phyloP scores from a whole-genome alignment of 2,113 vertebrate genomes.

The Paradoxurus hermaphroditus region DNA sequence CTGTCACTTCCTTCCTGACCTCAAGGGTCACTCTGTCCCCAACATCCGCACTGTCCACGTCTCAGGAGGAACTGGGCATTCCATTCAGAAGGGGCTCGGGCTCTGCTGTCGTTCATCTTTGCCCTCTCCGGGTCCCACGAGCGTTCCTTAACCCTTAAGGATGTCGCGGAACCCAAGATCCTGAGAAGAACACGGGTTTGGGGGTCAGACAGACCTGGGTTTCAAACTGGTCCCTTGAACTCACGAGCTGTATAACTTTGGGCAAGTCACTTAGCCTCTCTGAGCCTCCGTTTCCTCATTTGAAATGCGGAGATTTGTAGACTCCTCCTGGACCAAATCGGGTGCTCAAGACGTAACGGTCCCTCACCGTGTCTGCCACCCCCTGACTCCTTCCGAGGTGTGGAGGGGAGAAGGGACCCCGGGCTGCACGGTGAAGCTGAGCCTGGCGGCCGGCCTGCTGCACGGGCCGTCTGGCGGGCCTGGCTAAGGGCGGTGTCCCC shows the following conservation, averaged over 20 bases:
- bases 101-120: background rate
- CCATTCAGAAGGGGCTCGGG: background rate
- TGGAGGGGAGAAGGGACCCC: background rate
- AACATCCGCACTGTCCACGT: rapidly evolving
- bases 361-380: background rate
- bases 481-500: background rate
- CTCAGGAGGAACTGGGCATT: background rate
- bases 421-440: background rate
- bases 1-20: background rate
- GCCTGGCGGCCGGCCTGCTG: background rate
- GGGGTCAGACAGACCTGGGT: background rate
- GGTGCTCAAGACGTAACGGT: too few relatives aligned
- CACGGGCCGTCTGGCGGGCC: background rate
- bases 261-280: background rate
- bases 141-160: background rate
- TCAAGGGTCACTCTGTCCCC: too few relatives aligned
- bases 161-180: background rate
- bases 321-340: background rate
- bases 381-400: too few relatives aligned
- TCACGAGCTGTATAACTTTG: background rate
- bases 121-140: rapidly evolving
- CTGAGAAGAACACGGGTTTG: background rate
- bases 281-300: background rate
- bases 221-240: background rate
- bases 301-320: background rate